Percentiles rank a stretch among this genome's conserved stretches.
phyloP scores from a whole-genome alignment of 2,113 vertebrate species.

The Phainopepla nitens region DNA sequence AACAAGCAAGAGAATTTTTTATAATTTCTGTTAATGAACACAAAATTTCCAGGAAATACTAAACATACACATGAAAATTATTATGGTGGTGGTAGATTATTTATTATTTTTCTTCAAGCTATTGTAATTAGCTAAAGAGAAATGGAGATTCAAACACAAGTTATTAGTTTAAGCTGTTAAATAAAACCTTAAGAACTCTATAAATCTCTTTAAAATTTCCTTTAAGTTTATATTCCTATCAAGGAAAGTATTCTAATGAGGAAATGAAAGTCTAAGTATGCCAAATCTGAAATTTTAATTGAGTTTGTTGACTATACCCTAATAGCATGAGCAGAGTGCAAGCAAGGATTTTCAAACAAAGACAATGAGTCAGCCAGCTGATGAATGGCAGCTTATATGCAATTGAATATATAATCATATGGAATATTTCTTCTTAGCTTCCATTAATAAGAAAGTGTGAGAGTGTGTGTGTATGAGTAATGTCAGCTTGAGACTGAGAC shows the following conservation, averaged over 20 bases:
- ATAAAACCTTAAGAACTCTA: background rate
- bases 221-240: background rate
- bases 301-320: background rate
- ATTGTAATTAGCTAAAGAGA: constrained; percentile 13
- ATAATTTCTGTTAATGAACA: constrained; percentile 56
- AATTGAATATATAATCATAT: background rate
- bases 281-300: background rate
- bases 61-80: constrained; percentile 33
- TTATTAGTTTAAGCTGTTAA: background rate
- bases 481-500: background rate
- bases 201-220: constrained; percentile 29
- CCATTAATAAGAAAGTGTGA: background rate
- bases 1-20: constrained; percentile 14
- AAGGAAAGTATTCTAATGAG: constrained; percentile 30
- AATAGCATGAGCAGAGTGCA: background rate
- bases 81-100: constrained; percentile 1
- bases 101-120: constrained; percentile 47
- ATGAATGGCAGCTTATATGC: background rate
- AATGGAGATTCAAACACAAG: background rate
- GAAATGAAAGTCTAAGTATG: constrained; percentile 9
- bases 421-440: background rate
- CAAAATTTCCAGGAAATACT: constrained; percentile 23
- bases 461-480: fast-evolving
- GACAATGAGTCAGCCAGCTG: background rate
- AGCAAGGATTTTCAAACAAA: background rate